Percentiles rank a stretch among this genome's conserved stretches.
These are phyloP conservation scores for Drosophila bifasciata DNA, from an alignment of 1,140 invertebrate genomes.

Conservation along the genomic window DNA sequence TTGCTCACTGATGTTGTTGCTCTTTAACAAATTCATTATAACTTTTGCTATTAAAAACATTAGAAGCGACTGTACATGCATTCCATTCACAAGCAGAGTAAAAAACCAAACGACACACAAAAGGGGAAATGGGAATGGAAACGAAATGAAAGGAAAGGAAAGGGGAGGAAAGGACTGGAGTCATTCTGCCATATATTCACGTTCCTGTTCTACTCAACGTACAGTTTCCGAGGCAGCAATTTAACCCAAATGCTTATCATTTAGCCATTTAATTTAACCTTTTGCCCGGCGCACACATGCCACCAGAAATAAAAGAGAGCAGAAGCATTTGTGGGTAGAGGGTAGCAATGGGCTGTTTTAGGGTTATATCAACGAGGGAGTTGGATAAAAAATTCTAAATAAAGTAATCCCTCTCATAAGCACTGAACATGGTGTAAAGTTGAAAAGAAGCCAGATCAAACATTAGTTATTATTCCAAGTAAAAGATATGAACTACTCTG, in stretches of 20 bases:
- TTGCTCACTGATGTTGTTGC: slow-evolving; percentile 40
- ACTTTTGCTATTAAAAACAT: slow-evolving; percentile 83
- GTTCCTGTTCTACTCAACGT: slow-evolving; percentile 4
- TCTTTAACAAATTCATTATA: slow-evolving; percentile 82
- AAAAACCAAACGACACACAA: not conserved
- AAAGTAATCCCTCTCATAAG: too few species aligned
- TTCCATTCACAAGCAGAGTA: slow-evolving; percentile 5
- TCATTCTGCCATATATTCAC: slow-evolving; percentile 36
- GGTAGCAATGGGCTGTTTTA: not conserved
- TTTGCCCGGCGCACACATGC: slow-evolving; percentile 58
- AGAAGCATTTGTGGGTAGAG: slow-evolving; percentile 13
- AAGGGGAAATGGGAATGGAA: not conserved
- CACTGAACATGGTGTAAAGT: too few species aligned
- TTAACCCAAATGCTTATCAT: slow-evolving; percentile 83
- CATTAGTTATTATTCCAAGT: too few species aligned
- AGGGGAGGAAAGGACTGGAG: not conserved
- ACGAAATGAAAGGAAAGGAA: not conserved
- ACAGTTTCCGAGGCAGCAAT: slow-evolving; percentile 50
- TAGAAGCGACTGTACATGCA: slow-evolving; percentile 70
- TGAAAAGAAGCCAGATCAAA: too few species aligned
- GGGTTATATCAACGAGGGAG: not conserved
- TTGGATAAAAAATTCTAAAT: not conserved
- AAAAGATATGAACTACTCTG: too few species aligned
- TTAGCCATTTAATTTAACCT: slow-evolving; percentile 83
- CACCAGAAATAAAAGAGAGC: slow-evolving; percentile 32